These are phyloP conservation scores for Thaleichthys pacificus DNA, from an alignment of 2,797 vertebrate genomes.

Conservation along the genomic window DNA sequence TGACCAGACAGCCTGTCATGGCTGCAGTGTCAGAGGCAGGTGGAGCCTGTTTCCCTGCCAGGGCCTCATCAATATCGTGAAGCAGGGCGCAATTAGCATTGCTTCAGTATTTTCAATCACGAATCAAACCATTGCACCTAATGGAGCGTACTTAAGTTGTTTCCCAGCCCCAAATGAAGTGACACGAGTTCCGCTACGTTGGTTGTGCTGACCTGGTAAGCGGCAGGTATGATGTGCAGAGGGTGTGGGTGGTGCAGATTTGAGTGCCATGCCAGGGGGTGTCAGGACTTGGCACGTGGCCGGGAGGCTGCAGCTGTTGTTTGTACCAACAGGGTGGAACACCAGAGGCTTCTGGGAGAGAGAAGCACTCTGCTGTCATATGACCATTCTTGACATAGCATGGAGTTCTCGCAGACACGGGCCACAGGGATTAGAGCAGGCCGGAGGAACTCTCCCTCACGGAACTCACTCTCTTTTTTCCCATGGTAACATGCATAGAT, in stretches of 20 bases:
- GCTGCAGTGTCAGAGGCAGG: conserved; percentile 72
- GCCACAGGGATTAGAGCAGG: conserved; percentile 51
- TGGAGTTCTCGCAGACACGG: conserved; percentile 64
- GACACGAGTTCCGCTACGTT: no score
- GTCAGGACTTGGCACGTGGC: conserved; percentile 59
- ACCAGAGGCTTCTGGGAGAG: conserved; percentile 51
- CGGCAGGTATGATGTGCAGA: neutral
- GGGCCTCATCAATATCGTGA: neutral
- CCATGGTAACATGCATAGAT: conserved; percentile 5
- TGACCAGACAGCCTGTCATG: conserved; percentile 67
- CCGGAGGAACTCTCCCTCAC: conserved; percentile 41
- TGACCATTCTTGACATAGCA: conserved; percentile 73
- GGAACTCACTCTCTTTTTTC: neutral
- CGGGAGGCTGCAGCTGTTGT: conserved; percentile 76
- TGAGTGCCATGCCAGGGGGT: conserved; percentile 47
- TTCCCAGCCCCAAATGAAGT: no score
- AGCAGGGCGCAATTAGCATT: conserved; percentile 1
- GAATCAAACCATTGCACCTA: neutral
- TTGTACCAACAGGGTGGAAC: conserved; percentile 69
- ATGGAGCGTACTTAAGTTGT: neutral
- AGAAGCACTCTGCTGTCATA: conserved; percentile 63
- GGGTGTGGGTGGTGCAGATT: conserved; percentile 32
- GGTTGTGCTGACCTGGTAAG: no score
- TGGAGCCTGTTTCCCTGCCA: conserved; percentile 60
- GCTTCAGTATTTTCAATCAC: neutral